These are phyloP conservation scores for Eupelmus urozonus DNA, from an alignment of 2,888 invertebrate species.

Conservation along the genomic window DNA sequence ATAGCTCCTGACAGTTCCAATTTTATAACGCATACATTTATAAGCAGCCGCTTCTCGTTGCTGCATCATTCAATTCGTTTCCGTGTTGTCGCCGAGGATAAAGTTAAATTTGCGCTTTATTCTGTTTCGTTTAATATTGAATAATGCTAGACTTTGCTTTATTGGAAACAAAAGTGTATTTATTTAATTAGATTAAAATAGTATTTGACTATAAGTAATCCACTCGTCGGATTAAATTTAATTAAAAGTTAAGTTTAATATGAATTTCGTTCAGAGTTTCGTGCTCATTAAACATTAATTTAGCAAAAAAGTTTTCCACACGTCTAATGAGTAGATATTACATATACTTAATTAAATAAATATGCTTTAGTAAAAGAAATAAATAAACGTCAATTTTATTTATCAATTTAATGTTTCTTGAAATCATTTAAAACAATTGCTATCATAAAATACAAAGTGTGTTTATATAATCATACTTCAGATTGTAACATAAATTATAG, in stretches of 20 bases:
- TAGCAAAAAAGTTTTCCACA: no score
- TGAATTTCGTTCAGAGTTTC: no score
- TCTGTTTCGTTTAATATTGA: slow-evolving; percentile 29
- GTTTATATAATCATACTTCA: no score
- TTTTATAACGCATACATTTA: slow-evolving; percentile 25
- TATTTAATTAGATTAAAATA: slow-evolving; percentile 34
- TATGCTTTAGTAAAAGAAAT: no score
- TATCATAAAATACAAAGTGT: no score
- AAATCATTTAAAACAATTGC: no score
- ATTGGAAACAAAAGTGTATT: neutral
- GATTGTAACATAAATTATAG: no score
- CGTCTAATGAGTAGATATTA: no score
- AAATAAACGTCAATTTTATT: no score
- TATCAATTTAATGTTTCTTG: no score
- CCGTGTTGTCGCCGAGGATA: slow-evolving; percentile 4
- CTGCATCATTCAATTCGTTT: slow-evolving; percentile 16
- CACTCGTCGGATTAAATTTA: neutral
- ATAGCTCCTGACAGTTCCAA: slow-evolving; percentile 36
- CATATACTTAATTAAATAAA: no score
- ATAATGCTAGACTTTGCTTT: neutral
- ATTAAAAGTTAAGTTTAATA: neutral
- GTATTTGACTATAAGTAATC: slow-evolving; percentile 1
- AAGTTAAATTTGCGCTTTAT: slow-evolving; percentile 15
- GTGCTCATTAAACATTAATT: no score
- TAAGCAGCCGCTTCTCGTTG: slow-evolving; percentile 2